These are phyloP conservation scores for Achlya flavicornis DNA, from an alignment of 2,888 invertebrate species.

Conservation along the genomic window DNA sequence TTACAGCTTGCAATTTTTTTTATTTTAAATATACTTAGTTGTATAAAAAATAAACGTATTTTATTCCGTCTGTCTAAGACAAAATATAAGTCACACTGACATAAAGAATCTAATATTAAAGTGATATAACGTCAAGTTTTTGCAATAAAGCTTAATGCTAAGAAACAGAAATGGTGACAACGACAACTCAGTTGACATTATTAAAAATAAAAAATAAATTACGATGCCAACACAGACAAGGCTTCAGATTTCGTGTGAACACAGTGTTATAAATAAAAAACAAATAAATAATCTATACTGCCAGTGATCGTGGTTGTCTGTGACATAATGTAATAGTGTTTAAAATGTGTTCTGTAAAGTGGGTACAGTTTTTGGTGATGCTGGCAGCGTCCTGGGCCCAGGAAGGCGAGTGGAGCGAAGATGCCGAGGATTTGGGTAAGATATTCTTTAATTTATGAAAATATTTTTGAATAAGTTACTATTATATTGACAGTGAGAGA, in stretches of 20 bases:
- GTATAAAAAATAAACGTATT: background rate
- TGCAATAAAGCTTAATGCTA: conserved; percentile 10
- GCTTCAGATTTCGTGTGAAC: conserved; percentile 8
- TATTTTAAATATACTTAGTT: too few species aligned
- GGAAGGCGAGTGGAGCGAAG: conserved; percentile 80
- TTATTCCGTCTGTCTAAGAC: too few species aligned
- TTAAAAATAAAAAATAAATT: conserved; percentile 19
- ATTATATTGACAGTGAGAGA: too few species aligned
- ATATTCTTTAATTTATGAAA: background rate
- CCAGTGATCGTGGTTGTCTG: conserved; percentile 10
- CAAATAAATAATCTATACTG: background rate
- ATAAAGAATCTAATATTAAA: background rate
- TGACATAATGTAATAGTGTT: conserved; percentile 16
- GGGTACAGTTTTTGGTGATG: conserved; percentile 70
- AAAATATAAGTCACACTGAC: too few species aligned
- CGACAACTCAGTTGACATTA: conserved; percentile 20
- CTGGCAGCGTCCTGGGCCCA: conserved; percentile 77
- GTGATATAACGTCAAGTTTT: background rate
- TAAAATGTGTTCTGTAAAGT: conserved; percentile 73
- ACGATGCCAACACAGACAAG: conserved; percentile 3
- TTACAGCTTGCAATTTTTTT: too few species aligned
- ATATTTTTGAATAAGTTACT: too few species aligned
- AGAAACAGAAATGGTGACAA: conserved; percentile 22
- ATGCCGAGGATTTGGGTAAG: conserved; percentile 78
- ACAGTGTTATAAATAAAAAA: conserved; percentile 13